These are phyloP conservation scores for Nomada flava DNA, from an alignment of 2,888 invertebrate species.

Conservation along the genomic window DNA sequence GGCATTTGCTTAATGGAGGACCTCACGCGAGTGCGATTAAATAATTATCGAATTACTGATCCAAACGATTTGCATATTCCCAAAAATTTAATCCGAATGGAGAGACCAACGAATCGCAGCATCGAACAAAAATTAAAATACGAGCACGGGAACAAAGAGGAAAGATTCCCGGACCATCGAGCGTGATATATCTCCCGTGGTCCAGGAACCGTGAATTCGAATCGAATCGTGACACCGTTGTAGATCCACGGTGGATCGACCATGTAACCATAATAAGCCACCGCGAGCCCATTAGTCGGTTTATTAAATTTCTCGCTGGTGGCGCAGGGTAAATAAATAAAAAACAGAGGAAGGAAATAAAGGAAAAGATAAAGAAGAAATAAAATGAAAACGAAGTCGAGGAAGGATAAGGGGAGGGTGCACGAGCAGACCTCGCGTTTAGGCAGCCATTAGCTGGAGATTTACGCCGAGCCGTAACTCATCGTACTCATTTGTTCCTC, in stretches of 20 bases:
- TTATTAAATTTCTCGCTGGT: conserved; percentile 84
- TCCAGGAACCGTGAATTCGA: neutral
- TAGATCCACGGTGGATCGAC: conserved; percentile 21
- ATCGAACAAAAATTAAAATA: neutral
- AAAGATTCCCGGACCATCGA: conserved; percentile 9
- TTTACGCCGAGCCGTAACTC: conserved; percentile 84
- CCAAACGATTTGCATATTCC: neutral
- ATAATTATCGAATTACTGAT: neutral
- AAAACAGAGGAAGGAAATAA: neutral
- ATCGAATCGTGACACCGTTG: conserved; percentile 30
- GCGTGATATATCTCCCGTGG: conserved; percentile 7
- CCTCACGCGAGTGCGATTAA: neutral
- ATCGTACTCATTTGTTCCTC: conserved; percentile 83
- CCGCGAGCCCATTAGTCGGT: conserved; percentile 83
- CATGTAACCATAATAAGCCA: conserved; percentile 79
- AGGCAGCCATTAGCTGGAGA: conserved; percentile 84
- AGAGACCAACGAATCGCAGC: neutral
- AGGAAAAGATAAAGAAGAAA: too few relatives aligned
- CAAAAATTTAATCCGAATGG: neutral
- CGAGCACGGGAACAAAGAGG: neutral
- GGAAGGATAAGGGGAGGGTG: conserved; percentile 17
- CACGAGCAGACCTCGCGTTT: conserved; percentile 83
- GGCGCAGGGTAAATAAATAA: conserved; percentile 56
- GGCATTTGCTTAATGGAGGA: neutral
- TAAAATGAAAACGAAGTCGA: conserved; percentile 17